A percentile compares a stretch with the other conserved stretches of the same genome.
These are phyloP conservation scores for Pegoplata infirma DNA, from an alignment of 2,888 invertebrate genomes.

Conservation along the genomic window DNA sequence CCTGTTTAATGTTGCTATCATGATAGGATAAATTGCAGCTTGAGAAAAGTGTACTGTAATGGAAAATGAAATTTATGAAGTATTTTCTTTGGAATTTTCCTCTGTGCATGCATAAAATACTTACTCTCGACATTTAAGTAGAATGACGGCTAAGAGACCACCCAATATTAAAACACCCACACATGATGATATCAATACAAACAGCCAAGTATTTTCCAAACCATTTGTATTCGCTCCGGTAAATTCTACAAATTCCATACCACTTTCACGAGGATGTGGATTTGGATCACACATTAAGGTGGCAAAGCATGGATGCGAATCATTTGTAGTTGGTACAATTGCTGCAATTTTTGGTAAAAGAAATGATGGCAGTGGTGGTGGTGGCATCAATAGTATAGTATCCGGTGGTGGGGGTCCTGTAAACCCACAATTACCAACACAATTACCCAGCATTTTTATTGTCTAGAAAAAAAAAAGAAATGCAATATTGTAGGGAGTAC, in stretches of 20 bases:
- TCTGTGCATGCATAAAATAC: conserved; percentile 56
- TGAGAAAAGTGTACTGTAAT: conserved; percentile 65
- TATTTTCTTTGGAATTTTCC: too few species aligned
- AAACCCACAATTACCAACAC: conserved; percentile 76
- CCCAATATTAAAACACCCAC: conserved; percentile 89
- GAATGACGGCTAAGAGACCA: conserved; percentile 86
- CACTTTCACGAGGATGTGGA: conserved; percentile 80
- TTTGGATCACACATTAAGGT: conserved; percentile 82
- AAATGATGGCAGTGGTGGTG: conserved; percentile 90
- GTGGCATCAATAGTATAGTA: conserved; percentile 89
- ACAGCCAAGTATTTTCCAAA: conserved; percentile 88
- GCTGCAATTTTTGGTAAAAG: conserved; percentile 78
- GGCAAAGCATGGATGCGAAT: conserved; percentile 83
- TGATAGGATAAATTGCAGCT: conserved; percentile 76
- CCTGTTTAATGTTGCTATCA: conserved; percentile 79
- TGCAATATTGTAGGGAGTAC: too few species aligned
- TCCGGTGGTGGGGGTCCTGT: conserved; percentile 83
- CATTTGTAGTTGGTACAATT: conserved; percentile 78
- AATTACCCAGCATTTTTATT: conserved; percentile 71
- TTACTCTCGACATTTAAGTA: conserved; percentile 90
- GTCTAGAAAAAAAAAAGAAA: conserved; percentile 43
- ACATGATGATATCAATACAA: conserved; percentile 88
- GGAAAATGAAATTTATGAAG: background rate
- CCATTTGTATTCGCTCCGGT: conserved; percentile 81
- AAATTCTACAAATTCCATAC: conserved; percentile 89